phyloP scores from a whole-genome alignment of 2,888 invertebrate species.

The Zeuzera pyrina region DNA sequence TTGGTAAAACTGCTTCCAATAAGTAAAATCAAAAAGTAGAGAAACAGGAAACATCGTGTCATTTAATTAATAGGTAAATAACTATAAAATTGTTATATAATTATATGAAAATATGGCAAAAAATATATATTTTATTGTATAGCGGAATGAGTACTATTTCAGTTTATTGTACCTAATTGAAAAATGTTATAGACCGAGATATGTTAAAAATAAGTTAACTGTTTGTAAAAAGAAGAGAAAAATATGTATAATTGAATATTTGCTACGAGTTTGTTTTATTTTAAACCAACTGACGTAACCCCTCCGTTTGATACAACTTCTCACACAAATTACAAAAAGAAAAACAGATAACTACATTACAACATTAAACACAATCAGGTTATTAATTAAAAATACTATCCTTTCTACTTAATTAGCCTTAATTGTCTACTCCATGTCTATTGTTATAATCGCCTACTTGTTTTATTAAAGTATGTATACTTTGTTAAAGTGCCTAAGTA shows the following conservation, averaged over 20 bases:
- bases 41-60: constrained; percentile 62
- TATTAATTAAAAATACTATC: no score
- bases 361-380: no score
- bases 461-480: no score
- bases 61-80: constrained; percentile 61
- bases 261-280: constrained; percentile 58
- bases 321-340: no score
- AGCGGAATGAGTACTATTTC: constrained; percentile 67
- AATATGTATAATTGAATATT: constrained; percentile 72
- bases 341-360: no score
- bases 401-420: no score
- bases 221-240: constrained; percentile 71
- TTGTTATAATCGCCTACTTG: no score
- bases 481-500: no score
- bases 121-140: constrained; percentile 70
- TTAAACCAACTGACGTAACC: no score
- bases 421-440: no score
- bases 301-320: no score
- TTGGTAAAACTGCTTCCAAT: constrained; percentile 29
- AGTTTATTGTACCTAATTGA: constrained; percentile 67
- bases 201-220: constrained; percentile 70
- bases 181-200: constrained; percentile 66
- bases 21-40: constrained; percentile 34
- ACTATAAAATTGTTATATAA: constrained; percentile 54
- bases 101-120: constrained; percentile 64